Evolutionary conservation across 1,140 invertebrate genomes (phyloP).

Genomic region (Zaprionus taronus): DNA sequence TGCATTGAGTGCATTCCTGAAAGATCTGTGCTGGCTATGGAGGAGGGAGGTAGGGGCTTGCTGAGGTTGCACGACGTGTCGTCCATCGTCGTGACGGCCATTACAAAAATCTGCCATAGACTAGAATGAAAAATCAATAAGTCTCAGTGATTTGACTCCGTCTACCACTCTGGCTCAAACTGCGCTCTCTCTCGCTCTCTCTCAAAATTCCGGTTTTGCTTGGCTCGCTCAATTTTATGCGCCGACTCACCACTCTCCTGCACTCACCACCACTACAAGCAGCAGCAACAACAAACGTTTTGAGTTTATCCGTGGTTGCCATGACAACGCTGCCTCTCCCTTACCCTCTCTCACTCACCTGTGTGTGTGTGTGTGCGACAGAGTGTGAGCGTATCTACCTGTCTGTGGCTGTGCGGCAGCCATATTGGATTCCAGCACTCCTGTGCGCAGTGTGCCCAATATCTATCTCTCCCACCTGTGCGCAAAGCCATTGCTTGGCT

Average conservation of each 20-base stretch:
- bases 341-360: conserved; percentile 17
- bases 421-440: conserved; percentile 83
- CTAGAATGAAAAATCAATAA: conserved; percentile 74
- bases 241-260: conserved; percentile 69
- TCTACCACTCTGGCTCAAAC: conserved; percentile 37
- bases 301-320: conserved; percentile 46
- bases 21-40: too few relatives aligned
- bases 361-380: conserved; percentile 50
- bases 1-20: conserved; percentile 54
- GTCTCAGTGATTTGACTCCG: conserved; percentile 41
- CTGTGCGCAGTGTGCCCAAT: conserved; percentile 40
- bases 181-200: conserved; percentile 15
- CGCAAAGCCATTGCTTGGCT: conserved; percentile 51
- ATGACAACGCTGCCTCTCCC: conserved; percentile 60
- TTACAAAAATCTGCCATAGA: conserved; percentile 41
- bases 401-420: conserved; percentile 60
- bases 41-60: not conserved
- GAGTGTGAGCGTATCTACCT: conserved; percentile 71
- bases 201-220: conserved; percentile 60
- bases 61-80: conserved; percentile 2
- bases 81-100: conserved; percentile 40
- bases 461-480: conserved; percentile 65
- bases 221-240: conserved; percentile 42
- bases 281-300: conserved; percentile 11
- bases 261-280: conserved; percentile 21